Evolutionary conservation across 1,140 invertebrate genomes (phyloP), one percentile per base, ranked within the genome.

Genomic region (Atopsyche davidsoni): DNA sequence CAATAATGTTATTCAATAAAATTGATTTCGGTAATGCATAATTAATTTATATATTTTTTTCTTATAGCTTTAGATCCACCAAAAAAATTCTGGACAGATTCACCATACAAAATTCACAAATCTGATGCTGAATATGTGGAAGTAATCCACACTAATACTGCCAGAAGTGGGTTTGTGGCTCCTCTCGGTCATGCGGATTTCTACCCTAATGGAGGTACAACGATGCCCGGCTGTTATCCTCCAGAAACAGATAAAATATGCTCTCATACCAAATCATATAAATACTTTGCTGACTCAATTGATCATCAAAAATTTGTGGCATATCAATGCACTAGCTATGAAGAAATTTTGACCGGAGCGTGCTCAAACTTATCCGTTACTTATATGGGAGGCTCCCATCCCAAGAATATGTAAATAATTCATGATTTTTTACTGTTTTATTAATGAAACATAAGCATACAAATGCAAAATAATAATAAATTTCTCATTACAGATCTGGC

Each of bases 201-300:
- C 21, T 52, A 52, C 36, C 41, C 41, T 1, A 45, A 45, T 14
- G 34, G 41, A 4, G 50, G 50, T 21, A 4, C 23, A 10, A 4
- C 31, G 3, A 45, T 46, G 42, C 42, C 42, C 3, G 50, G 50
- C 4, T 24, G 43, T 23, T n/a, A n/a, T n/a, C n/a, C n/a, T n/a
- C 17, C 17, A 14, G 17, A 23, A 1, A 11, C 2, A 22, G 23
- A 25, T 18, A 14, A 42, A 14, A 7, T 3, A 17, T 34, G 28
- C 22, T 36, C 41, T 10, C 55, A 57, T 32, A 11, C 24, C 6
- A 48, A 43, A 47, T 16, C 51, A 9, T 23, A 31, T 13, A 23
- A 49, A 10, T 53, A 47, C 43, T 50, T 49, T 32, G 36, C 28
- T 13, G 55, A 57, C 13, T 53, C 55, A 2, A 13, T 57, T 10